Evolutionary conservation across 2,888 invertebrate species (phyloP), one percentile per base, ranked within the genome.

Genomic region (Miltochrista miniata): DNA sequence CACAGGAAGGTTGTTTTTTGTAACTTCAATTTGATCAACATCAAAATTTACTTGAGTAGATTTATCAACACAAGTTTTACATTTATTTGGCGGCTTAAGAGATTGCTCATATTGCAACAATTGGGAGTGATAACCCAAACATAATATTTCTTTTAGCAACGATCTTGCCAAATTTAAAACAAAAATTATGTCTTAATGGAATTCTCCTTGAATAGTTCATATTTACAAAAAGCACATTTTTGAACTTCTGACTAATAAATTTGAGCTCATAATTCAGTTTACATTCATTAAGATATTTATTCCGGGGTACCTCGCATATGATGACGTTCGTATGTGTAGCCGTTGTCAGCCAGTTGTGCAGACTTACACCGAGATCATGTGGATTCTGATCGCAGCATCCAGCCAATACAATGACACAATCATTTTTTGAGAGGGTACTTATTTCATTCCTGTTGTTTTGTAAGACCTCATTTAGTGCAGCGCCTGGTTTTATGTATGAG

Each of bases 321-420:
- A 43, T 18, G 2, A 43, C 35, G 33, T 43, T 43, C 7, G 15
- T 42, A 34, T 59, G 70, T 1, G 13, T 12, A 7, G 13, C 7
- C 7, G 35, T 12, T n/a, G 35, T 4, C 13, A 35, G 35, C 31
- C 31, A 31, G 3, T 9, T 1, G 8, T 31, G 31, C 4, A 31
- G 31, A 11, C 2, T 31, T 2, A 31, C 8, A 9, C 8, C 31
- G 8, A 31, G 2, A 31, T 31, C 8, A 31, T 31, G 8, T 3
- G 31, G 31, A 31, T 31, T 31, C 8, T 31, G 5, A 2, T 31
- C 31, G 8, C 31, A 31, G 8, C 31, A 10, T 8, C 31, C 31
- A 2, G 5, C 31, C 11, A 31, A 11, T 31, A 31, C 31, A 31
- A 31, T 18, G 13, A 18, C 8, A 38, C 11, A 24, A 35, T 35